Evolutionary conservation across 2,113 vertebrate species (phyloP), one percentile per base, ranked within the genome.

Genomic region (Polyodon spathula): DNA sequence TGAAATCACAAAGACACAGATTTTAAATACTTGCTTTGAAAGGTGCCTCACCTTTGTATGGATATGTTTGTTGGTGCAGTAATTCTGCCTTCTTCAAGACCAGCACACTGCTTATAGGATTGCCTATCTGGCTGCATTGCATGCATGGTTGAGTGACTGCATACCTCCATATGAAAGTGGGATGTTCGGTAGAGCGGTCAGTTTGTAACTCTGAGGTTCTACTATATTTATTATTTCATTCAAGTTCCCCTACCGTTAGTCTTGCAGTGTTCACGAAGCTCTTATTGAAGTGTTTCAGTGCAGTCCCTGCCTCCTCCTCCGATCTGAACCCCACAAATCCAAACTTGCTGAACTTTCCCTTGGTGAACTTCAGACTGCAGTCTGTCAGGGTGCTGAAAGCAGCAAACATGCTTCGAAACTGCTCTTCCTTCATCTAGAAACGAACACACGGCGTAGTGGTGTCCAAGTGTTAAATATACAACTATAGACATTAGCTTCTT

Each of bases 281-380:
- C 66, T 66, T 93, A 79, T 98, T 78, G 71, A 95, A 95, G 40
- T 97, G 92, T 52, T 69, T 79, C 73, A 92, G 71, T 0, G 94
- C 94, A 0, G 17, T 46, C 0, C 75, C 80, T 9, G 94, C 93
- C 6, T 95, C 94, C 0, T 85, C 89, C 61, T 98, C 93, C 0
- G 81, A 74, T 67, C 71, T 92, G 76, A 94, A 99, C n/a, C 96
- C 94, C 2, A 99, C 92, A 56, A 98, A 99, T 40, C 92, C 95
- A 2, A 99, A 99, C 54, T 97, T 95, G 2, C 94, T 81, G 72
- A 98, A 98, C 65, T 88, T 97, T 4, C 94, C 94, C 67, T 92
- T 95, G 46, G 93, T 97, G 65, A 92, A 97, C 83, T 97, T 97
- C 11, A 99, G 74, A 9, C 85, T 81, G 60, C 92, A 97, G 57